Evolutionary conservation across 2,113 vertebrate genomes (phyloP), one percentile per base, ranked within the genome.

Genomic region (Pelvicachromis taeniatus): DNA sequence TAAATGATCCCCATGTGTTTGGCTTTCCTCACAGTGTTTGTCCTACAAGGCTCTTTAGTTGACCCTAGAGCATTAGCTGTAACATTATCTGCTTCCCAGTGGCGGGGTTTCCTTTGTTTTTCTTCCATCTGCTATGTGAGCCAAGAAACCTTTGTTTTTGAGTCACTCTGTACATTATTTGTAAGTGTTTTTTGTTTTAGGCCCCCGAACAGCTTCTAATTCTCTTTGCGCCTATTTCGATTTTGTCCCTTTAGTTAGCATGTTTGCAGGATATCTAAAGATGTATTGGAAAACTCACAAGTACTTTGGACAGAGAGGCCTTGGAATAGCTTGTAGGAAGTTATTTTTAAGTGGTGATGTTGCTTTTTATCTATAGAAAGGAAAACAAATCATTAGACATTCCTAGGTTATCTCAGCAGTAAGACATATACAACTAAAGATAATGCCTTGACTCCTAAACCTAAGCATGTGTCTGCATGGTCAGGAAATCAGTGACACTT

Each of bases 391-490:
- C 16, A 33, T 59, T 33, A 87, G 50, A 86, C n/a, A 75, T 82
- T 56, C 23, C 14, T 29, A 85, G 81, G 26, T 31, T 82, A 80
- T 75, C 3, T 54, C 52, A 84, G 53, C 56, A 82, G 80, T 48
- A 70, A 84, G 59, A 91, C 29, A 77, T 88, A 83, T 89, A 77
- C 6, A 40, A 84, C 68, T 77, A 31, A 89, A 82, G 50, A 87
- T 87, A 81, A 90, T 45, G 77, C 90, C 82, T 88, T 92, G 87
- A 94, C 61, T 92, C 88, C 80, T 85, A 86, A 91, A 90, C 87
- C 73, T 61, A 90, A 94, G 93, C 92, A 94, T 95, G 93, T 93
- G 92, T 94, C 90, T 94, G 93, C 94, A 95, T 93, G 93, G 94
- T 95, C 91, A 94, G 93, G 91, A 94, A 93, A 93, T 92, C 85